These are phyloP conservation scores for Odontomachus brunneus DNA, from an alignment of 1,140 invertebrate species.

Conservation along the genomic window DNA sequence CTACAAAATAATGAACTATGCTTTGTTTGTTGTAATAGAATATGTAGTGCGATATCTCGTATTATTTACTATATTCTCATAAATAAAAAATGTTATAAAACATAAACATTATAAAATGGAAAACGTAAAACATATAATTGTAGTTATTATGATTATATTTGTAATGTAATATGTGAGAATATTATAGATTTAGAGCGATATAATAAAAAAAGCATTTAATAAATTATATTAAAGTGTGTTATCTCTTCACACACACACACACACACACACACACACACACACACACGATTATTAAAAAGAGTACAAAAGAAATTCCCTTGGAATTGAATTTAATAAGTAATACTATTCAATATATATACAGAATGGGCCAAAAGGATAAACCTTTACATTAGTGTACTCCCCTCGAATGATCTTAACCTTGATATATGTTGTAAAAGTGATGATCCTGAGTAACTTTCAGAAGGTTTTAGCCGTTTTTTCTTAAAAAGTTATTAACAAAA, in stretches of 20 bases:
- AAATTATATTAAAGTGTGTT: not conserved
- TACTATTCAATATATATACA: slow-evolving; percentile 54
- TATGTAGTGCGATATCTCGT: not conserved
- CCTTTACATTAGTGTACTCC: no score
- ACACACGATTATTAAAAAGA: not conserved
- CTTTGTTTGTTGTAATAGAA: not conserved
- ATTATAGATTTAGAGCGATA: slow-evolving; percentile 10
- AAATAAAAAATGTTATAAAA: not conserved
- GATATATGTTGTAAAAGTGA: no score
- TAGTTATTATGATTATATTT: not conserved
- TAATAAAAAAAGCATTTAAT: slow-evolving; percentile 18
- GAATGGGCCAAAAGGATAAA: no score
- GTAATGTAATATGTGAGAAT: not conserved
- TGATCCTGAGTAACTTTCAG: no score
- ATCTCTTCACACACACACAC: no score
- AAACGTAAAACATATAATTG: no score
- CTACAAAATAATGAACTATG: not conserved
- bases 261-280: no score
- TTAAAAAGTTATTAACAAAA: no score
- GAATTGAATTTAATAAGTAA: slow-evolving; percentile 22
- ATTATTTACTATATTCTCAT: slow-evolving; percentile 24
- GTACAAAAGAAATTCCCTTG: slow-evolving; percentile 10
- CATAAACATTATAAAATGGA: no score
- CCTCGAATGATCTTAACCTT: no score
- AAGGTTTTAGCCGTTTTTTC: no score